Conservation (phyloP, 2,888 invertebrate genomes). For the Pheosia gnoma region DNA sequence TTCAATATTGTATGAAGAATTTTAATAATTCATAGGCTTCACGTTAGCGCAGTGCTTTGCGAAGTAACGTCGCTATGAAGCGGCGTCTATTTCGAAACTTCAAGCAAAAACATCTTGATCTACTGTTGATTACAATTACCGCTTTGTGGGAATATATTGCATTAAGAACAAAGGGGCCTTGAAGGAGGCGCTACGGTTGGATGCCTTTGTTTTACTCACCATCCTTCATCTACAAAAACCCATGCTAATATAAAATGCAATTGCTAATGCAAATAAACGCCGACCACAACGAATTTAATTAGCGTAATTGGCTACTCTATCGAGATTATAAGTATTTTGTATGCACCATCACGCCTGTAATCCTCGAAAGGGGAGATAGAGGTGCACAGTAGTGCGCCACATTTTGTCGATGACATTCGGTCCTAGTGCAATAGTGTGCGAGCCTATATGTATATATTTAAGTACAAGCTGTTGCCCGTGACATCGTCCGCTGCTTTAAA, state of each 20-base stretch:
- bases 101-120: slow-evolving; percentile 65
- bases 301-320: too few species aligned
- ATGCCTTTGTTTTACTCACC: slow-evolving; percentile 45
- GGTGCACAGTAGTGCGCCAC: too few species aligned
- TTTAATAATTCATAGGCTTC: slow-evolving; percentile 16
- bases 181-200: slow-evolving; percentile 61
- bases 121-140: slow-evolving; percentile 68
- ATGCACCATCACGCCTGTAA: too few species aligned
- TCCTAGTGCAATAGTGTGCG: too few species aligned
- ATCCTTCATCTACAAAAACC: slow-evolving; percentile 40
- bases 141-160: slow-evolving; percentile 74
- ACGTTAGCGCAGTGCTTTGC: slow-evolving; percentile 3
- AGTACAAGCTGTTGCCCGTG: too few species aligned
- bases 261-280: slow-evolving; percentile 37
- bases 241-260: slow-evolving; percentile 39
- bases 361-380: too few species aligned
- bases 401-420: too few species aligned
- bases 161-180: slow-evolving; percentile 74
- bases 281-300: slow-evolving; percentile 11
- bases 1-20: slow-evolving; percentile 14
- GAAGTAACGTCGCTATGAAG: slow-evolving; percentile 16
- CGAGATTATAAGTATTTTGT: too few species aligned
- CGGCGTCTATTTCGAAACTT: slow-evolving; percentile 54
- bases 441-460: too few species aligned
- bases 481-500: too few species aligned